Evolutionary conservation across 2,888 invertebrate species (phyloP), one percentile per base, ranked within the genome.

Genomic region (Epistrophe grossulariae): DNA sequence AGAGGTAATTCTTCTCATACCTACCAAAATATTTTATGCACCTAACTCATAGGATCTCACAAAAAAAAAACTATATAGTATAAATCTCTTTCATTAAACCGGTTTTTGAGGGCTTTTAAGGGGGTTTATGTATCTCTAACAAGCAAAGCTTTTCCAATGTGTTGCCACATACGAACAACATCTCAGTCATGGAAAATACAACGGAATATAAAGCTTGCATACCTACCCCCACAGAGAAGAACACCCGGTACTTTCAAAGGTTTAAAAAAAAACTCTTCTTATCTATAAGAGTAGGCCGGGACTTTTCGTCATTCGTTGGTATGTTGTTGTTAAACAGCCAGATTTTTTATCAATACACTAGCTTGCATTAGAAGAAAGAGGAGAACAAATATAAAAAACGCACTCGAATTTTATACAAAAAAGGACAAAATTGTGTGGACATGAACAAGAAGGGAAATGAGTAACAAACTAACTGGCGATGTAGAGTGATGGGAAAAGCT

Each of bases 401-500:
- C 55, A 71, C 57, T 72, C 43, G 28, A 73, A 74, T 62, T 40
- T 15, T 13, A 40, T 13, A 60, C 19, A 19, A 19, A 24, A 59
- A 59, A 55, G 68, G 52, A 74, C 70, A 70, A 64, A 45, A 28
- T 15, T 57, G 15, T 64, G 31, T 70, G 40, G 48, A 79, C 52
- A 55, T 60, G 31, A 70, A 74, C 40, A 74, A 79, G 64, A 62
- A 45, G 45, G 62, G 40, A 78, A 79, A 79, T 62, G 19, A 59
- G 19, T 24, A 73, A 78, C 40, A 52, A 24, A 73, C 59, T 66
- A 66, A 78, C 71, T 55, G 52, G 38, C 17, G 10, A 38, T 31
- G 35, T 64, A 64, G 64, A 55, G 48, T 83, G 73, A 60, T 74
- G 62, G 24, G 64, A 78, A 77, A 84, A 84, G 83, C 83, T 83